Evolutionary conservation across 2,113 vertebrate genomes (phyloP).

Genomic region (Phrynosoma blainvillii): DNA sequence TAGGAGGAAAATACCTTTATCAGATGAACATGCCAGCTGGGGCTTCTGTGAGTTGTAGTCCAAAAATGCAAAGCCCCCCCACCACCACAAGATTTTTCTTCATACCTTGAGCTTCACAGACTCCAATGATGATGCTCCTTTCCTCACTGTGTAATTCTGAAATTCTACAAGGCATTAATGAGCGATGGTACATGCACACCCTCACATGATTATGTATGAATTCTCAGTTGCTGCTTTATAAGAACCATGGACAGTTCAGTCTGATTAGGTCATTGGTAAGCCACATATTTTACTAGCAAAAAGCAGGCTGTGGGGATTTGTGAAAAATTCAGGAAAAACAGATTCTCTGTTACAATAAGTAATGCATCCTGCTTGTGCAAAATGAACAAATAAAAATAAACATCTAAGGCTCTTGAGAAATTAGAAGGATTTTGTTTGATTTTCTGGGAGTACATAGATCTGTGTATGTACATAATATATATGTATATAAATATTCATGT

Average conservation of each 20-base stretch:
- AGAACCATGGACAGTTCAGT: constrained; percentile 56
- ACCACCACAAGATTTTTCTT: no score
- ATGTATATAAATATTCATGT: constrained; percentile 66
- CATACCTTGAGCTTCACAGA: not conserved
- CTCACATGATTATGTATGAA: constrained; percentile 28
- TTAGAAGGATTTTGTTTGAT: constrained; percentile 62
- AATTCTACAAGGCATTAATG: constrained; percentile 41
- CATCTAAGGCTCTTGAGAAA: constrained; percentile 65
- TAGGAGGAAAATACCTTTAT: no score
- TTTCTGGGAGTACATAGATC: constrained; percentile 51
- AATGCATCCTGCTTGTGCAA: constrained; percentile 72
- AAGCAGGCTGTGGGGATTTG: constrained; percentile 61
- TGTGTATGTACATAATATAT: constrained; percentile 55
- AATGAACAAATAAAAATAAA: constrained; percentile 54
- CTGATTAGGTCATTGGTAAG: constrained; percentile 69
- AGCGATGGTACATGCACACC: constrained; percentile 12
- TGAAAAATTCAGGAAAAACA: constrained; percentile 64
- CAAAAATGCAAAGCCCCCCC: no score
- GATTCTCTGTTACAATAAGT: constrained; percentile 67
- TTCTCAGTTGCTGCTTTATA: constrained; percentile 35
- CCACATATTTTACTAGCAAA: constrained; percentile 67
- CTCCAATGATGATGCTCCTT: not conserved
- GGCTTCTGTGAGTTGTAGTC: no score
- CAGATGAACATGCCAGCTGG: no score
- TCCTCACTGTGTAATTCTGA: constrained; percentile 14